A percentile compares a stretch with the other conserved stretches of the same genome.
These are phyloP conservation scores for Pygmarrhopalites habei DNA, from an alignment of 1,140 invertebrate genomes.

Conservation along the genomic window DNA sequence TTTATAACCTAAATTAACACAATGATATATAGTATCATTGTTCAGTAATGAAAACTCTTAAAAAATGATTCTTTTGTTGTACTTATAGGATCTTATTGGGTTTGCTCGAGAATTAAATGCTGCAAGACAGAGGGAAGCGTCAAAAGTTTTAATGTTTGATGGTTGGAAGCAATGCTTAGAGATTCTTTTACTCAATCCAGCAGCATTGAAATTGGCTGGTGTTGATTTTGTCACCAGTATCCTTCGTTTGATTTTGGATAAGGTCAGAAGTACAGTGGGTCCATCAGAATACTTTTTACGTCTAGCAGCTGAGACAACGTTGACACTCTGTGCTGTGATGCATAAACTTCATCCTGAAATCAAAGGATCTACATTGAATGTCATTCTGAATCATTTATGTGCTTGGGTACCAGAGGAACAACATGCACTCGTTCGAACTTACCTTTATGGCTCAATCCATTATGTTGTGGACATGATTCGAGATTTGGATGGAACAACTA, in stretches of 20 bases:
- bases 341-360: constrained; percentile 12
- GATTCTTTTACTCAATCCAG: constrained; percentile 18
- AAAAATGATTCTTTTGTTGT: constrained; percentile 6
- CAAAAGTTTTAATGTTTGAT: constrained; percentile 31
- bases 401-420: constrained; percentile 15
- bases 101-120: constrained; percentile 24
- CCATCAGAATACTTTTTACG: constrained; percentile 19
- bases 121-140: constrained; percentile 16
- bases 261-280: constrained; percentile 5
- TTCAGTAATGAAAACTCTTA: too few relatives aligned
- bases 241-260: constrained; percentile 21
- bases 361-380: constrained; percentile 12
- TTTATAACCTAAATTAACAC: too few relatives aligned
- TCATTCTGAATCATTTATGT: constrained; percentile 28
- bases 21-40: too few relatives aligned
- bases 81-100: constrained; percentile 22
- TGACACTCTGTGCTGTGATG: constrained; percentile 26
- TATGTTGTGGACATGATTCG: constrained; percentile 22
- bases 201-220: constrained; percentile 7
- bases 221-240: constrained; percentile 23
- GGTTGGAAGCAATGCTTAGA: constrained; percentile 38
- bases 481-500: constrained; percentile 5
- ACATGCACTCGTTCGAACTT: constrained; percentile 12
- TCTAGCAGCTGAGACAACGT: constrained; percentile 23
- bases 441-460: constrained; percentile 25